Evolutionary conservation across 2,888 invertebrate species (phyloP).

Genomic region (Tanytarsus gracilentus): DNA sequence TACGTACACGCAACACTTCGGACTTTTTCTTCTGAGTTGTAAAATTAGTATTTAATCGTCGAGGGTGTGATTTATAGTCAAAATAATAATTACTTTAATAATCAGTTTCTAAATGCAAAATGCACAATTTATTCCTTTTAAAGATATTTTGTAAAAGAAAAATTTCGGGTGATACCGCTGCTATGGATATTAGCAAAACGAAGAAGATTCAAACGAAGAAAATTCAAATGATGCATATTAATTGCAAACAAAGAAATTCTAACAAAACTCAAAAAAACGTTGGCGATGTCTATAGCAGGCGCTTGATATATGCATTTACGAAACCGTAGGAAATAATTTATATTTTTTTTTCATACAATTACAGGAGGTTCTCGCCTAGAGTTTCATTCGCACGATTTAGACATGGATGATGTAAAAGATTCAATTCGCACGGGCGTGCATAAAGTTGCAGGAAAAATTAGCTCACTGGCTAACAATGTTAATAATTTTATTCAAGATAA

Average conservation of each 20-base stretch:
- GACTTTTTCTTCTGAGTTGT: not conserved
- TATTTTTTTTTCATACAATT: constrained; percentile 22
- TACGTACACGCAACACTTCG: too few species aligned
- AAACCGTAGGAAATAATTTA: too few species aligned
- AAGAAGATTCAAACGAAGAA: too few species aligned
- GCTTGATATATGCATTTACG: too few species aligned
- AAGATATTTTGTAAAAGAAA: too few species aligned
- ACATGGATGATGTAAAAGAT: constrained; percentile 93
- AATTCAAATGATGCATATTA: not conserved
- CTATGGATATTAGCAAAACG: too few species aligned
- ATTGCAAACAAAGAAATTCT: constrained; percentile 23
- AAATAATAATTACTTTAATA: not conserved
- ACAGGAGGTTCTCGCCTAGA: constrained; percentile 33
- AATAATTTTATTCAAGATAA: constrained; percentile 85
- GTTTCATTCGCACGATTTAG: constrained; percentile 67
- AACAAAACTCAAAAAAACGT: too few species aligned
- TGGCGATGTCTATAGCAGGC: too few species aligned
- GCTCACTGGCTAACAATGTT: constrained; percentile 87
- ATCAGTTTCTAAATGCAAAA: too few species aligned
- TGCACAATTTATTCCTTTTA: too few species aligned
- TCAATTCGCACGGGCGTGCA: constrained; percentile 94
- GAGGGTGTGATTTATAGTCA: not conserved
- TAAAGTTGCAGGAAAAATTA: constrained; percentile 93
- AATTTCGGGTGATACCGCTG: too few species aligned
- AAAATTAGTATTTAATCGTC: not conserved